Base-by-base conservation (phyloP, 92 coral and sea anemone species). In the Hydrozoanthus gracilis region DNA sequence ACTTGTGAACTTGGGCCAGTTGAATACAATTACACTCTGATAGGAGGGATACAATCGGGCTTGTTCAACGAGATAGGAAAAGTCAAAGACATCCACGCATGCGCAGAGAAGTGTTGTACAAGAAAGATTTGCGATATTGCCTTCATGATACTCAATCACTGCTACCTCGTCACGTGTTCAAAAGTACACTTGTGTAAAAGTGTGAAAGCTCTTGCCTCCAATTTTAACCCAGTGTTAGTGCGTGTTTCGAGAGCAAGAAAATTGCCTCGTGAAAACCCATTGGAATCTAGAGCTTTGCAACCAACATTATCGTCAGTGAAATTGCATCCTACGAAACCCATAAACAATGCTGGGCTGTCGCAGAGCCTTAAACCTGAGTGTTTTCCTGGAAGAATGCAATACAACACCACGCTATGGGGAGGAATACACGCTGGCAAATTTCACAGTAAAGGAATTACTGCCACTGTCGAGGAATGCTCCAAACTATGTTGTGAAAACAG, bases 71-170 rank as follows among this genome's bases (percentile, higher is more conserved):
- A 92, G 78, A 82, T 96, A 12, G 96, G 94, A 7, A 85, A 88
- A 15, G 86, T 91, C 3, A 82, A 82, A 56, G 82, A 88, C 67
- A 96, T 96, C 73, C 89, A 88, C 16, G 45, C 82, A 7, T 96
- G 99, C 89, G 83, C 95, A 10, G 76, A 84, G 54, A 88, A 88
- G 61, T 96, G 99, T 83, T 96, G 99, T 68, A 76, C 76, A 14
- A 91, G 92, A 76, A 94, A 92, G 39, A 91, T 90, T 6, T 96
- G 99, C 74, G 95, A 96, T 83, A 87, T 96, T 15, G 96, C 99
- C 7, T 92, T 96, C 75, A 92, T 96, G 98, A 92, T 96, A 60
- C 91, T 95, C 44, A 89, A 85, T 14, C 98, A 90, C 46, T 96
- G 99, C 20, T 96, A 95, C 68, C 91, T 95, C 45, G 99, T 95